Conservation (phyloP, 2,797 vertebrate genomes). For the Ciconia nigra region DNA sequence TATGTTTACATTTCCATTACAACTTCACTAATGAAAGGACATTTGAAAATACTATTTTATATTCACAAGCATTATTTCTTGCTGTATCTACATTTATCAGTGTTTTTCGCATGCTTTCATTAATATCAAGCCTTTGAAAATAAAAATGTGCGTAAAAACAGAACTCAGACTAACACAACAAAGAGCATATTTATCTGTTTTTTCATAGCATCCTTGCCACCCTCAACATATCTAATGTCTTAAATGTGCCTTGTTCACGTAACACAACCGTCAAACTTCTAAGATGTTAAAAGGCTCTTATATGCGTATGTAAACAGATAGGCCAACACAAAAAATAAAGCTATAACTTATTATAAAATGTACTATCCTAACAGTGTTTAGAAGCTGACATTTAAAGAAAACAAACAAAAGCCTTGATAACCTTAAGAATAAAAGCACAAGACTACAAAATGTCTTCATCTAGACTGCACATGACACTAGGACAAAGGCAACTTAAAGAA, state of each 20-base stretch:
- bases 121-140: background rate
- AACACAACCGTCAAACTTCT: slow-evolving; percentile 61
- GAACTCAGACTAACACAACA: slow-evolving; percentile 64
- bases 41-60: background rate
- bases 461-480: background rate
- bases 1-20: background rate
- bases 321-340: background rate
- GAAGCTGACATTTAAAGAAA: background rate
- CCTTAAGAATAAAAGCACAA: background rate
- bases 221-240: background rate
- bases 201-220: slow-evolving; percentile 31
- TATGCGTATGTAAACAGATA: background rate
- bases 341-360: background rate
- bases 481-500: background rate
- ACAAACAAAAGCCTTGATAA: background rate
- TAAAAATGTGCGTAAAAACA: slow-evolving; percentile 21
- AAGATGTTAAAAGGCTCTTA: slow-evolving; percentile 16
- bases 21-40: background rate
- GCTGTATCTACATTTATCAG: background rate
- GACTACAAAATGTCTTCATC: background rate
- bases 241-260: slow-evolving; percentile 44
- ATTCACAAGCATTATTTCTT: background rate
- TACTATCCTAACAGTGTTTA: background rate
- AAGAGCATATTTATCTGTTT: slow-evolving; percentile 73
- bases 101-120: background rate